Conservation (phyloP, 2,888 invertebrate species). For the Mythimna vitellina region DNA sequence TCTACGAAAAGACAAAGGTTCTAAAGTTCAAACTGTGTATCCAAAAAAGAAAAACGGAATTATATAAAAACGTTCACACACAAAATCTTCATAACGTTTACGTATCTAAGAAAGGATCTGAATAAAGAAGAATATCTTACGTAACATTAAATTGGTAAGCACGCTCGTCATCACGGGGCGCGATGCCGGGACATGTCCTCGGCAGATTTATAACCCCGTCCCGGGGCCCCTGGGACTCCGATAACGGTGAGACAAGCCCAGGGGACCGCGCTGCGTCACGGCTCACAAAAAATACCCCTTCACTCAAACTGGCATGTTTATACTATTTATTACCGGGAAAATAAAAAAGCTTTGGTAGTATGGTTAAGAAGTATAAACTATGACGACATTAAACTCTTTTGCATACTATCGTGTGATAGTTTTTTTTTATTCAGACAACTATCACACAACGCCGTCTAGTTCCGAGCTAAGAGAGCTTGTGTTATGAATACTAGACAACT, state of each 20-base stretch:
- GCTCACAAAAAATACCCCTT: conserved; percentile 60
- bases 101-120: conserved; percentile 15
- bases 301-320: conserved; percentile 53
- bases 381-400: no score
- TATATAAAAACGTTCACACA: conserved; percentile 13
- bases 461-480: no score
- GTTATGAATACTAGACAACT: no score
- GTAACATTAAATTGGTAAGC: conserved; percentile 30
- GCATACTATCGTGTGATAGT: no score
- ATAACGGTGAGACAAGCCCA: conserved; percentile 61
- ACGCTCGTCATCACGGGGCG: conserved; percentile 52
- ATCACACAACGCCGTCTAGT: no score
- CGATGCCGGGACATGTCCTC: conserved; percentile 52
- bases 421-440: no score
- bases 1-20: conserved; percentile 21
- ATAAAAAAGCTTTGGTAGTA: no score
- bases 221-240: conserved; percentile 43
- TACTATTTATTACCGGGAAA: conserved; percentile 39
- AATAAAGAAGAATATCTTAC: conserved; percentile 42
- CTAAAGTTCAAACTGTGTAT: background rate
- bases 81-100: conserved; percentile 22
- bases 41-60: background rate
- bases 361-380: no score
- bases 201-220: conserved; percentile 62
- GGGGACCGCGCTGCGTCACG: conserved; percentile 49